Base-by-base conservation (phyloP, 2,797 vertebrate species). In the Alosa sapidissima region DNA sequence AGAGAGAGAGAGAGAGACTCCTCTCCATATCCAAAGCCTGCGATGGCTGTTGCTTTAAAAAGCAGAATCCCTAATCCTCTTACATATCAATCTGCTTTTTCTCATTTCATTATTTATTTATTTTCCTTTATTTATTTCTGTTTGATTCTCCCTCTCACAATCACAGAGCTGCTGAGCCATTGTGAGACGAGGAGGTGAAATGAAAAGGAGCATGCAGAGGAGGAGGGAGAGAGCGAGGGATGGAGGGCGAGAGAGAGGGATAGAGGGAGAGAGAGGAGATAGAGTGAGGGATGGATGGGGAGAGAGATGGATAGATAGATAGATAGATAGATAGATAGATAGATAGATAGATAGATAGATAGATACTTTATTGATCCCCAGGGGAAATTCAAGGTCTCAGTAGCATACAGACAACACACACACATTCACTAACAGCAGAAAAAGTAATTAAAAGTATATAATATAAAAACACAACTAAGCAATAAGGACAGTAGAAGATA, bases 71-170 rank as follows among this genome's bases (percentile, higher is more conserved):
- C 72, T 60, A 84, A 84, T 58, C 75, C 84, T 60, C 72, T 81
- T 84, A 60, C 45, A 28, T 45, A 48, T 84, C 75, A 60, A 84
- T 84, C 84, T 81, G 52, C 41, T 84, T 47, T 52, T 49, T 84
- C 36, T 49, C 72, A 54, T 36, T 60, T 55, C 14, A 81, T 65
- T 14, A 54, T 13, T 84, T 36, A 83, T 72, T 72, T 72, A 5
- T 41, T 7, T 36, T 28, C n/a, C 28, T 52, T 33, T 52, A 54
- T 82, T 51, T 52, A 54, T 51, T 13, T 82, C 3, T 82, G 65
- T 78, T 45, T 45, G 72, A 47, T 41, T 75, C 68, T 14, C 11
- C 2, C 36, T 11, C 33, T 75, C 68, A 36, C 36, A 41, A 78
- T 78, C 72, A 45, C 16, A 78, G 72, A 45, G 41, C 72, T 78